Conservation (phyloP, 2,888 invertebrate species). For the Sphaerophoria taeniata region DNA sequence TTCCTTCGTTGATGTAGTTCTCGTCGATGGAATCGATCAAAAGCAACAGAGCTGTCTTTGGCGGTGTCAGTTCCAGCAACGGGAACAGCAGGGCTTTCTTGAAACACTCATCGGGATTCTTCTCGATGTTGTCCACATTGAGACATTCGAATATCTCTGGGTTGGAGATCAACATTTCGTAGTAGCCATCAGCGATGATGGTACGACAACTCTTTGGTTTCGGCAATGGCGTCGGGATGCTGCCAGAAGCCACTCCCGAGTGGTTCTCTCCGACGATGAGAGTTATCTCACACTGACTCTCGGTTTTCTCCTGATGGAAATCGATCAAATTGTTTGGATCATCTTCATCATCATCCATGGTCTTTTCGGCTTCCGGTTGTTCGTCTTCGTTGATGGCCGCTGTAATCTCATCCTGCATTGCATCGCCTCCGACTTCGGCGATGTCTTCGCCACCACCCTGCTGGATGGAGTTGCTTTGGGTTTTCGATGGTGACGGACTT, state of each 20-base stretch:
- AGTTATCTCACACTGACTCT: slow-evolving; percentile 47
- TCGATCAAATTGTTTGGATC: slow-evolving; percentile 73
- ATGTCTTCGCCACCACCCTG: slow-evolving; percentile 83
- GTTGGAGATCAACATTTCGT: slow-evolving; percentile 90
- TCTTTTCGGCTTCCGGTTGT: slow-evolving; percentile 69
- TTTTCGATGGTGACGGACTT: slow-evolving; percentile 56
- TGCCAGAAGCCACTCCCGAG: slow-evolving; percentile 15
- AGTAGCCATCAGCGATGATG: slow-evolving; percentile 90
- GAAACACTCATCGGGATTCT: slow-evolving; percentile 95
- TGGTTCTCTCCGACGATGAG: slow-evolving; percentile 80
- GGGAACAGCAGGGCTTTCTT: slow-evolving; percentile 94
- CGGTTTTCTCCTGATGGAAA: slow-evolving; percentile 66
- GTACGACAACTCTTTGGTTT: slow-evolving; percentile 85
- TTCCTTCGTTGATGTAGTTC: slow-evolving; percentile 85
- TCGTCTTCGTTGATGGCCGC: slow-evolving; percentile 81
- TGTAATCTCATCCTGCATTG: slow-evolving; percentile 81
- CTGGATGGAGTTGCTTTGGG: slow-evolving; percentile 78
- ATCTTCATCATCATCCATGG: slow-evolving; percentile 46
- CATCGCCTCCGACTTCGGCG: slow-evolving; percentile 81
- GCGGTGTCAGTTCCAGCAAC: slow-evolving; percentile 92
- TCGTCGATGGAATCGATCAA: slow-evolving; percentile 97
- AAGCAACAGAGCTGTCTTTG: slow-evolving; percentile 92
- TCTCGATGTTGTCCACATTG: slow-evolving; percentile 91
- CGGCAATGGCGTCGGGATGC: slow-evolving; percentile 82
- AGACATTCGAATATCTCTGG: slow-evolving; percentile 92